Percentiles rank a stretch among this genome's conserved stretches.
Evolutionary conservation across 2,797 vertebrate species (phyloP).

Genomic region (Semotilus atromaculatus): DNA sequence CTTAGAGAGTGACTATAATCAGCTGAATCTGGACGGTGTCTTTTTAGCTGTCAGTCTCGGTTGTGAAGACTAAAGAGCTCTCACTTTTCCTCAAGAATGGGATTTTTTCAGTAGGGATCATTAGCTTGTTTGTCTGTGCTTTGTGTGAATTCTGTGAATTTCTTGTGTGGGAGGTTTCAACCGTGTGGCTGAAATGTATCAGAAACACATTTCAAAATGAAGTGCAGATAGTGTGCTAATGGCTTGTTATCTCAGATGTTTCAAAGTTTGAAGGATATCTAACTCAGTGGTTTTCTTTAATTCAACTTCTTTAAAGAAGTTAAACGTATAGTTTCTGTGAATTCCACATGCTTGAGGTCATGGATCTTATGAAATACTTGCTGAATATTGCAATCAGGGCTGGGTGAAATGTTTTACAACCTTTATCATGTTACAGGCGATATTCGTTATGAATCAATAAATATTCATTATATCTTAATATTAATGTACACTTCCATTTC

Average conservation of each 20-base stretch:
- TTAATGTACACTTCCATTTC: background rate
- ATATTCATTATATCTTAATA: background rate
- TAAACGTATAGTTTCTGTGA: background rate
- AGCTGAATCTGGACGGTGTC: constrained; percentile 11
- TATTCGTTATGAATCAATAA: background rate
- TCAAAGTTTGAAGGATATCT: background rate
- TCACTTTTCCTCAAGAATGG: background rate
- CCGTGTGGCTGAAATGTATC: constrained; percentile 24
- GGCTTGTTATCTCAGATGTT: background rate
- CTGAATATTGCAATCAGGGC: background rate
- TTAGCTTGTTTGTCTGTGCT: constrained; percentile 40
- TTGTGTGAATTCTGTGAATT: constrained; percentile 19
- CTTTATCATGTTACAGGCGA: background rate
- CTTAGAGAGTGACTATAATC: constrained; percentile 3
- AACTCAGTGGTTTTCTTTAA: background rate
- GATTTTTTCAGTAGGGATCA: constrained; percentile 12
- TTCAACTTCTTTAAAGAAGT: background rate
- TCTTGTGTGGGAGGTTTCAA: constrained; percentile 39
- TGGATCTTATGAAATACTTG: background rate
- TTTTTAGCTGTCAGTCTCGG: constrained; percentile 16
- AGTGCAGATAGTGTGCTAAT: constrained; percentile 5
- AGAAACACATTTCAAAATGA: background rate
- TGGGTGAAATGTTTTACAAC: background rate
- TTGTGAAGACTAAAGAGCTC: constrained; percentile 8
- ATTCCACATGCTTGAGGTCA: background rate